These are phyloP conservation scores for Strigamia transsilvanica DNA, from an alignment of 2,888 invertebrate species.

Conservation along the genomic window DNA sequence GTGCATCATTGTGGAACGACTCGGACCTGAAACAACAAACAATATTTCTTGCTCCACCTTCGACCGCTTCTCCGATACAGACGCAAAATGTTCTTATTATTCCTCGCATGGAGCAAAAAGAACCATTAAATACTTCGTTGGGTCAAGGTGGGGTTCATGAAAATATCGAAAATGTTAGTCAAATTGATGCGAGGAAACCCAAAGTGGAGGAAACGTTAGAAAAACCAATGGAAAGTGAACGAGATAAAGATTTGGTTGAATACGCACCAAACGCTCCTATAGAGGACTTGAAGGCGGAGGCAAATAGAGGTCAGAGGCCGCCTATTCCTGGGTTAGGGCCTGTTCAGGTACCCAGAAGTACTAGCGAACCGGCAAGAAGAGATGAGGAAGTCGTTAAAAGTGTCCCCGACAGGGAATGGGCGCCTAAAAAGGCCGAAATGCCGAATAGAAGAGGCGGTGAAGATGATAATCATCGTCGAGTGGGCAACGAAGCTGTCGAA, in stretches of 20 bases:
- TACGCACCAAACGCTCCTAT: too few species aligned
- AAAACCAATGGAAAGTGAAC: neutral
- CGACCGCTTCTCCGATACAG: conserved; percentile 21
- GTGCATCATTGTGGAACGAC: neutral
- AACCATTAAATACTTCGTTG: conserved; percentile 52
- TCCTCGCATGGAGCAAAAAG: conserved; percentile 52
- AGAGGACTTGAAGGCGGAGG: neutral
- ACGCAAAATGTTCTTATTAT: conserved; percentile 53
- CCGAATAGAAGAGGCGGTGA: too few species aligned
- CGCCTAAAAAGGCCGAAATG: too few species aligned
- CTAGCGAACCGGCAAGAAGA: neutral
- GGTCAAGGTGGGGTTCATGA: neutral
- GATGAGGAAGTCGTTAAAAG: neutral
- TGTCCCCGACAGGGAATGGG: too few species aligned
- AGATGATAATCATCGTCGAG: neutral
- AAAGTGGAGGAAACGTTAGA: neutral
- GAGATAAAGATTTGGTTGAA: neutral
- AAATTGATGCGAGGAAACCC: neutral
- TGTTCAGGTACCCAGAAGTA: conserved; percentile 29
- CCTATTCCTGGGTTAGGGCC: conserved; percentile 50
- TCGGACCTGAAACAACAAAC: conserved; percentile 11
- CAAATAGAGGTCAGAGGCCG: conserved; percentile 27
- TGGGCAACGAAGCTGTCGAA: neutral
- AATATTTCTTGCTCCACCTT: conserved; percentile 48
- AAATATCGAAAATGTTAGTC: conserved; percentile 36